Evolutionary conservation across 2,888 invertebrate species (phyloP).

Genomic region (Pardosa pseudoannulata): DNA sequence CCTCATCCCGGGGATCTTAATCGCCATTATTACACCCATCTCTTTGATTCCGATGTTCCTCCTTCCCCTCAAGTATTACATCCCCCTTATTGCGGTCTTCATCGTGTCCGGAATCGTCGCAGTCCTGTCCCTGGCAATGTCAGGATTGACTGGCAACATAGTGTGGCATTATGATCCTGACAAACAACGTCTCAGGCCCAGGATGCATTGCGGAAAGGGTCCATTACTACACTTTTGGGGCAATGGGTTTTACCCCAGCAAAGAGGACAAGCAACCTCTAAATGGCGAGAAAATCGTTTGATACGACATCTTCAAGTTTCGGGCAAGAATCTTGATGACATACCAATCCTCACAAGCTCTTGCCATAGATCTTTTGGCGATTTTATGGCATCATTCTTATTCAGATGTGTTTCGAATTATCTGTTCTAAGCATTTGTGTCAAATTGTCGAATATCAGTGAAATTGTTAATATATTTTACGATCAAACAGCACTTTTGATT

Average conservation of each 20-base stretch:
- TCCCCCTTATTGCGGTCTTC: slow-evolving; percentile 51
- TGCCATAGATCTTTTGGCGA: too few relatives aligned
- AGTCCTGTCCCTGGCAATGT: slow-evolving; percentile 46
- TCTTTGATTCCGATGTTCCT: slow-evolving; percentile 71
- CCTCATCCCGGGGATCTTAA: slow-evolving; percentile 62
- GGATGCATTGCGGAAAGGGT: slow-evolving; percentile 68
- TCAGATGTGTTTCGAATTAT: too few relatives aligned
- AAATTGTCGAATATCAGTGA: too few relatives aligned
- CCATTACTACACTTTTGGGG: slow-evolving; percentile 71
- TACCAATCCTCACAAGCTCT: too few relatives aligned
- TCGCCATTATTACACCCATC: slow-evolving; percentile 67
- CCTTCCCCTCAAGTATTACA: slow-evolving; percentile 58
- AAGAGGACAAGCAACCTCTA: slow-evolving; percentile 22
- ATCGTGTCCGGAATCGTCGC: slow-evolving; percentile 29
- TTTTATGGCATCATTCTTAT: too few relatives aligned
- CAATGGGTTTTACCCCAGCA: slow-evolving; percentile 40
- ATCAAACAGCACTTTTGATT: too few relatives aligned
- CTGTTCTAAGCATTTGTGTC: too few relatives aligned
- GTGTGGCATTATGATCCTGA: slow-evolving; percentile 70
- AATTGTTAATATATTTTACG: too few relatives aligned
- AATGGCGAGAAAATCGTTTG: background rate
- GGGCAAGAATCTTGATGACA: too few relatives aligned
- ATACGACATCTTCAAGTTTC: background rate
- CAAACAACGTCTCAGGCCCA: slow-evolving; percentile 40
- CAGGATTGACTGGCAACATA: slow-evolving; percentile 67